Evolutionary conservation across 1,140 invertebrate genomes (phyloP).

Genomic region (Musca vetustissima): DNA sequence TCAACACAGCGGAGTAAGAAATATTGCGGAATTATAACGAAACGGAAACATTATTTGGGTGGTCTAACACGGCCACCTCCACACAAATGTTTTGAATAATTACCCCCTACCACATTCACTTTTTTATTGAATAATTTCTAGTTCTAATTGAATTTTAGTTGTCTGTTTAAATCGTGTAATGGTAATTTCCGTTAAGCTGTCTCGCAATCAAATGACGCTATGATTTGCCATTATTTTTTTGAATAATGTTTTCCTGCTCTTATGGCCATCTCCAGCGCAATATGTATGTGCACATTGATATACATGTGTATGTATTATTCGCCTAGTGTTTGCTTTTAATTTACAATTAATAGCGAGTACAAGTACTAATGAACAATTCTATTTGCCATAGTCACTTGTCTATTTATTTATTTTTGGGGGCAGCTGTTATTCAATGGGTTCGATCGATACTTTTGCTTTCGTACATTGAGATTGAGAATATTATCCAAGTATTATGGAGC

Average conservation of each 20-base stretch:
- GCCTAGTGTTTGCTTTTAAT: neutral
- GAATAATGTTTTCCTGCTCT: too few relatives aligned
- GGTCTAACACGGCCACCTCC: too few relatives aligned
- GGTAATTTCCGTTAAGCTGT: neutral
- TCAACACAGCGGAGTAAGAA: too few relatives aligned
- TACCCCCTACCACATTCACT: too few relatives aligned
- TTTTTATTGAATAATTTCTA: too few relatives aligned
- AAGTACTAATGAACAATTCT: slow-evolving; percentile 10
- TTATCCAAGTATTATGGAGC: slow-evolving; percentile 21
- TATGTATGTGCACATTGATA: neutral
- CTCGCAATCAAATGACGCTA: too few relatives aligned
- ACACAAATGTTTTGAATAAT: neutral
- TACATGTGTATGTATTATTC: neutral
- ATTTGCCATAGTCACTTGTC: too few relatives aligned
- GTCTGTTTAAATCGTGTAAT: slow-evolving; percentile 8
- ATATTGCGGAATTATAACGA: neutral
- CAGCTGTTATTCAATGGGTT: too few relatives aligned
- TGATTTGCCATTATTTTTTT: too few relatives aligned
- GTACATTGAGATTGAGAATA: neutral
- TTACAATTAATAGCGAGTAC: slow-evolving; percentile 12
- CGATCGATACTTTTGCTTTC: too few relatives aligned
- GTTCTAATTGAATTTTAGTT: slow-evolving; percentile 1
- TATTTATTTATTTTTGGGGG: too few relatives aligned
- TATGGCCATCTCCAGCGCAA: too few relatives aligned
- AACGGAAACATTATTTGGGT: neutral